These are phyloP conservation scores for Eristalis tenax DNA, from an alignment of 2,888 invertebrate species.

Conservation along the genomic window DNA sequence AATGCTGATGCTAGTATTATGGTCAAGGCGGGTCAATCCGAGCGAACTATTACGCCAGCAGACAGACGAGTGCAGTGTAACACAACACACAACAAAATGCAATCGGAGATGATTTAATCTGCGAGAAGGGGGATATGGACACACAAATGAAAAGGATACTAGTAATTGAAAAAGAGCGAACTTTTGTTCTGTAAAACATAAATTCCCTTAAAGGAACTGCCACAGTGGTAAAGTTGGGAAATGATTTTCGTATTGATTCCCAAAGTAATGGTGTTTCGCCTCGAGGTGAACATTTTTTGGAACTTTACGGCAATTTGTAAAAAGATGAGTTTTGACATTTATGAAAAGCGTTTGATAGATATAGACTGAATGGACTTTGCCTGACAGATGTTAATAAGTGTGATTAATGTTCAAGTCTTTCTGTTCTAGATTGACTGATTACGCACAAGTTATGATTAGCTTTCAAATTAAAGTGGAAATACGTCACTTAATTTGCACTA, in stretches of 20 bases:
- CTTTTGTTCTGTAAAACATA: conserved; percentile 14
- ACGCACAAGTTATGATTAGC: no score
- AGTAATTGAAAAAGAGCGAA: conserved; percentile 28
- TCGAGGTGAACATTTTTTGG: conserved; percentile 4
- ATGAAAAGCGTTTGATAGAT: conserved; percentile 4
- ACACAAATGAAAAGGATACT: conserved; percentile 24
- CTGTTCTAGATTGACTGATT: neutral
- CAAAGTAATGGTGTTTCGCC: neutral
- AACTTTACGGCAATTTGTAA: neutral
- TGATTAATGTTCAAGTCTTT: neutral
- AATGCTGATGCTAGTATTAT: neutral
- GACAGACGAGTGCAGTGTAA: neutral
- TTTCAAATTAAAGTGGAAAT: no score
- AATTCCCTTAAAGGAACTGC: neutral
- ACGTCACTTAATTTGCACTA: no score
- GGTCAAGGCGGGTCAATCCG: conserved; percentile 13
- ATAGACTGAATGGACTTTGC: neutral
- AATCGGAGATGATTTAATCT: conserved; percentile 28
- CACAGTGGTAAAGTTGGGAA: neutral
- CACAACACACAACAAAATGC: conserved; percentile 23
- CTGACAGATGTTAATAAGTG: neutral
- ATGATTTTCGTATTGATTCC: neutral
- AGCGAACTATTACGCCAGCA: conserved; percentile 3
- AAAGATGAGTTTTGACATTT: conserved; percentile 3
- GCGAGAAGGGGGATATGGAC: conserved; percentile 8